phyloP scores from a whole-genome alignment of 2,888 invertebrate genomes.

The Dryococelus australis region DNA sequence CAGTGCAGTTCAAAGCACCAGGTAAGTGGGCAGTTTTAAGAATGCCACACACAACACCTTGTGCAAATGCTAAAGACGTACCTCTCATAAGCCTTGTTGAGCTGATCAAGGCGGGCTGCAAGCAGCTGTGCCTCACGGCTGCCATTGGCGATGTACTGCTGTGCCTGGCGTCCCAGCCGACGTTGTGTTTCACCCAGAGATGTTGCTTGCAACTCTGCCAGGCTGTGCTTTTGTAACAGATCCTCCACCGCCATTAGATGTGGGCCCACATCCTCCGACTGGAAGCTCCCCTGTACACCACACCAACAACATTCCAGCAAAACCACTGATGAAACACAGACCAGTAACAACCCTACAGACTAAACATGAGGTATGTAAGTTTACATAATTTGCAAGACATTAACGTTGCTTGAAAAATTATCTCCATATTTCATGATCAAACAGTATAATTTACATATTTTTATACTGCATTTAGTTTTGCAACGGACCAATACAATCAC shows the following conservation, averaged over 20 bases:
- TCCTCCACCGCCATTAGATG: conserved; percentile 96
- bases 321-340: no score
- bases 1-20: no score
- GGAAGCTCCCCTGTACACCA: conserved; percentile 50
- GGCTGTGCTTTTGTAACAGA: conserved; percentile 89
- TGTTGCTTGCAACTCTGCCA: conserved; percentile 90
- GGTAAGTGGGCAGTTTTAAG: no score
- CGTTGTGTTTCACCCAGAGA: conserved; percentile 87
- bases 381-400: no score
- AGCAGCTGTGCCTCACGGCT: conserved; percentile 68
- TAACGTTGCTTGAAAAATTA: no score
- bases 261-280: conserved; percentile 88
- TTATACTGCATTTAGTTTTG: no score
- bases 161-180: conserved; percentile 74
- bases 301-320: neutral
- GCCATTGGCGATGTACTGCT: conserved; percentile 65
- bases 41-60: no score
- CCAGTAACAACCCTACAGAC: no score
- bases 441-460: no score
- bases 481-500: no score
- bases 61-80: conserved; percentile 53
- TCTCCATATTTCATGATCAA: no score
- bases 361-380: no score
- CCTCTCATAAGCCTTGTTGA: conserved; percentile 81
- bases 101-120: conserved; percentile 74